These are phyloP conservation scores for Brachypodius melanocephalos DNA, from an alignment of 2,113 vertebrate genomes.

Conservation along the genomic window DNA sequence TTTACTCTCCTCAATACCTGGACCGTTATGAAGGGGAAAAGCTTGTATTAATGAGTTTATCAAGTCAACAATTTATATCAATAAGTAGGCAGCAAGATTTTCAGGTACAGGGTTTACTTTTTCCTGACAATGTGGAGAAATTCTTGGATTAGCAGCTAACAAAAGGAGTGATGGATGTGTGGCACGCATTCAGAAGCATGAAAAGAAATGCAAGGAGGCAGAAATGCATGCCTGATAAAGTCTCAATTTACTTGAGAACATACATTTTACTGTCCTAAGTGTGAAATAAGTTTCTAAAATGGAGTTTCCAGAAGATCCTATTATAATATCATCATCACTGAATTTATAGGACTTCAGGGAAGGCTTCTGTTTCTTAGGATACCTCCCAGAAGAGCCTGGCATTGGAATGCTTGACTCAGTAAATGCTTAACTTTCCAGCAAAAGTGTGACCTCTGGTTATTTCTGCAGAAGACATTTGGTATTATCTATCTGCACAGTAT, in stretches of 20 bases:
- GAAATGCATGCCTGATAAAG: neutral
- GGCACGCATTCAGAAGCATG: neutral
- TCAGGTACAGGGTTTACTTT: neutral
- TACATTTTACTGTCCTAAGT: neutral
- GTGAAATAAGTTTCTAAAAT: neutral
- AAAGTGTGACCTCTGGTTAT: neutral
- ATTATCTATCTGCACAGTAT: neutral
- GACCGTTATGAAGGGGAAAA: neutral
- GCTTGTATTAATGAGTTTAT: neutral
- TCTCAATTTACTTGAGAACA: neutral
- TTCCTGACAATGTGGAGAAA: neutral
- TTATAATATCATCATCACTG: neutral
- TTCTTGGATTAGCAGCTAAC: neutral
- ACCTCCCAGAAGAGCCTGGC: neutral
- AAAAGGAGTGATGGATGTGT: neutral
- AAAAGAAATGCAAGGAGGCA: neutral
- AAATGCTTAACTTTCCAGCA: slow-evolving; percentile 11
- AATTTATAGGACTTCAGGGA: neutral
- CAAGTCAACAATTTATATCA: neutral
- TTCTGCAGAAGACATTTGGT: neutral
- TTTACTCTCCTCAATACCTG: neutral
- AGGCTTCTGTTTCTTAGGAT: neutral
- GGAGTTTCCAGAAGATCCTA: neutral
- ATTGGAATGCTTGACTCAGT: neutral
- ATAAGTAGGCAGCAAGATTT: neutral